Evolutionary conservation across 2,113 vertebrate species (phyloP).

Genomic region (Dromiciops gliroides): DNA sequence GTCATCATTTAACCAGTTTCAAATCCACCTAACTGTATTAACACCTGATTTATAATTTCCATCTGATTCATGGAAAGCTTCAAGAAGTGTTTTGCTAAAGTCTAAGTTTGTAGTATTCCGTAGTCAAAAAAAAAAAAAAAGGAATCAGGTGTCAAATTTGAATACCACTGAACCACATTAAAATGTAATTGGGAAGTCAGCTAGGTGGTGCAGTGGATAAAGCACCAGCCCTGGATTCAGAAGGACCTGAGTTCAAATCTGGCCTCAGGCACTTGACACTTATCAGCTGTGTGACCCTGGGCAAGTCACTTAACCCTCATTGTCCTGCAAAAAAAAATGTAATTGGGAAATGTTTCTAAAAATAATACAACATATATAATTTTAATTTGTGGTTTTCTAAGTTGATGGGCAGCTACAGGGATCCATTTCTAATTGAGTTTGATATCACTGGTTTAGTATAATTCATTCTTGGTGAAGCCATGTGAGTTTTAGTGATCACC

Average conservation of each 20-base stretch:
- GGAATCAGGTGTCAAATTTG: neutral
- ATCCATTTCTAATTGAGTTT: neutral
- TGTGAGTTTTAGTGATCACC: neutral
- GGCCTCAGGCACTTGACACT: no score
- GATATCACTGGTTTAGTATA: neutral
- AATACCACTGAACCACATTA: neutral
- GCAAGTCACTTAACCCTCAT: no score
- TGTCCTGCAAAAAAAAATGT: no score
- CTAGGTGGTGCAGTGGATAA: no score
- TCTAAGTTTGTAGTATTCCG: neutral
- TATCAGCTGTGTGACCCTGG: no score
- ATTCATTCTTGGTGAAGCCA: neutral
- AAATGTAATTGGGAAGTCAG: neutral
- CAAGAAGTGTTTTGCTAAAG: neutral
- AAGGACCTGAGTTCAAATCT: no score
- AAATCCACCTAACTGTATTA: neutral
- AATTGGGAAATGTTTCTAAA: neutral
- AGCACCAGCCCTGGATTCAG: no score
- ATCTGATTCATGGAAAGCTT: neutral
- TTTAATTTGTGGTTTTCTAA: neutral
- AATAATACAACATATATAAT: neutral
- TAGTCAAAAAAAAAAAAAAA: neutral
- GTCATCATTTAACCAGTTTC: neutral
- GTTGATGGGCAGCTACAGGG: neutral
- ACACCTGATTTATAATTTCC: neutral